Conservation (phyloP, 1,140 invertebrate genomes). For the Eriosoma lanigerum region DNA sequence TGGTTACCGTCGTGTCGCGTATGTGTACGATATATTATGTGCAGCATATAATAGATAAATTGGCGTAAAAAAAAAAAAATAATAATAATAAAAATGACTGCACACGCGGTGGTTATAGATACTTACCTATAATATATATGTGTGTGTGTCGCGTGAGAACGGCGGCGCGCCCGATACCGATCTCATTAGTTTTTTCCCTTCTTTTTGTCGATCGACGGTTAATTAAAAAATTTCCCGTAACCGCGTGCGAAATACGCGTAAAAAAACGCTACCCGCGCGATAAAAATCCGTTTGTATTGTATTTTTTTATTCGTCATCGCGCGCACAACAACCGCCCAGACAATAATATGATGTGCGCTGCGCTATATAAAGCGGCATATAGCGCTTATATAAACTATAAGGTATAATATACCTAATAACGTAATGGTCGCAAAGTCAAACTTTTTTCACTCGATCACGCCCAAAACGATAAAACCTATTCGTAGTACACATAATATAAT, state of each 20-base stretch:
- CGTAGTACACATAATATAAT: no score
- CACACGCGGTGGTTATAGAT: background rate
- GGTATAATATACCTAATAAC: no score
- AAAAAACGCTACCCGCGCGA: slow-evolving; percentile 2
- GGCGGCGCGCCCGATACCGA: slow-evolving; percentile 11
- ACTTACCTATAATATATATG: background rate
- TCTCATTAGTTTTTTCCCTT: slow-evolving; percentile 31
- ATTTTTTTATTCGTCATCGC: no score
- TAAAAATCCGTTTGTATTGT: background rate
- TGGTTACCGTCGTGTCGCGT: no score
- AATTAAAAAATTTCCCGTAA: slow-evolving; percentile 32
- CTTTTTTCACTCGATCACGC: background rate
- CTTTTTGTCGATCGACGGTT: slow-evolving; percentile 32
- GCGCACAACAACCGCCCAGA: no score
- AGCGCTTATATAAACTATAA: no score
- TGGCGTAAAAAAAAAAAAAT: background rate
- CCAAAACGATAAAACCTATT: background rate
- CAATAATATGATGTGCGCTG: no score
- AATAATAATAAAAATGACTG: background rate
- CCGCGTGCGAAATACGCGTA: slow-evolving; percentile 4
- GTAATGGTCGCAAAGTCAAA: background rate
- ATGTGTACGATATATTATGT: background rate
- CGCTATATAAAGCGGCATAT: no score
- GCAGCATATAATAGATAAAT: background rate
- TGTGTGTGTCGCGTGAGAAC: slow-evolving; percentile 15